Percentiles rank a stretch among this genome's conserved stretches.
phyloP scores from a whole-genome alignment of 2,113 vertebrate genomes.

The Nesoenas mayeri region DNA sequence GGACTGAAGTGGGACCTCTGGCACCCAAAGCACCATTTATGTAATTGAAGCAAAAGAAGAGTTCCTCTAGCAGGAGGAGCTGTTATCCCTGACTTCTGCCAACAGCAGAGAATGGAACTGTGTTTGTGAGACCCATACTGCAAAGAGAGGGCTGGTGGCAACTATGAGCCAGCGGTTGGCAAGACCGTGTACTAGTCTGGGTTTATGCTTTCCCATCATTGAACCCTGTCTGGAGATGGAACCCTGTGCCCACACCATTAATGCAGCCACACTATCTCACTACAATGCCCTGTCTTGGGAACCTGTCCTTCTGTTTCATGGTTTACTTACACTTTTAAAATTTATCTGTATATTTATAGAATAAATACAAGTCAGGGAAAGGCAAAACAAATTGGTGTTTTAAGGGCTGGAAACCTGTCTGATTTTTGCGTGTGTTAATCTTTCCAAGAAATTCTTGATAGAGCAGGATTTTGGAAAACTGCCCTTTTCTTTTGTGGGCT shows the following conservation, averaged over 20 bases:
- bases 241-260: background rate
- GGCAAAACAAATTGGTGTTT: background rate
- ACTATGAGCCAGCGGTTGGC: too few relatives aligned
- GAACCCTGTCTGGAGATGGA: background rate
- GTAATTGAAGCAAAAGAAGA: background rate
- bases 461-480: background rate
- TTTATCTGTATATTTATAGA: background rate
- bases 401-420: background rate
- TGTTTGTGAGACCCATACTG: background rate
- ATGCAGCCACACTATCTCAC: background rate
- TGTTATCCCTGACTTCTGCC: background rate
- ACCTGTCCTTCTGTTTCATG: background rate
- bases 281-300: background rate
- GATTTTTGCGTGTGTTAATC: background rate
- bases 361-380: background rate
- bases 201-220: background rate
- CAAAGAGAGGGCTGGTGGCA: background rate
- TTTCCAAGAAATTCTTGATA: background rate
- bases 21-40: background rate
- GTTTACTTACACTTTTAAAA: background rate
- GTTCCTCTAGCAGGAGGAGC: background rate
- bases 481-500: background rate
- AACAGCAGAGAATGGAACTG: background rate
- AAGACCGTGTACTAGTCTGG: background rate
- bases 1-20: background rate